Conservation (phyloP, 2,888 invertebrate species). For the Schrankia costaestrigalis region DNA sequence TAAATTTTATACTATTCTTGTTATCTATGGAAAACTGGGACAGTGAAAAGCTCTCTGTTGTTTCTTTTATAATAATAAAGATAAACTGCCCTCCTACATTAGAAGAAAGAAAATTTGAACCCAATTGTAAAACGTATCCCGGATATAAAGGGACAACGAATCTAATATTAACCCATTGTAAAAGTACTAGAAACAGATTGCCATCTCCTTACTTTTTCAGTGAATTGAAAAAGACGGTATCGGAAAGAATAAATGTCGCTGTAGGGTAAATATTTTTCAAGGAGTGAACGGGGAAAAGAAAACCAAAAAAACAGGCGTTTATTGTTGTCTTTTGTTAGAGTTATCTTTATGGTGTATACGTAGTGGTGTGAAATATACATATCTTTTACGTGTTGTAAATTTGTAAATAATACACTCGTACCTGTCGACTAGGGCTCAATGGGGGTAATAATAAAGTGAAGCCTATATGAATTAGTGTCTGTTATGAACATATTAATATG, state of each 20-base stretch:
- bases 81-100: background rate
- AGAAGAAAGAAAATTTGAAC: constrained; percentile 1
- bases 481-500: too few relatives aligned
- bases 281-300: constrained; percentile 7
- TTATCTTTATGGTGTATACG: constrained; percentile 11
- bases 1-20: too few relatives aligned
- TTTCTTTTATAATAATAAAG: background rate
- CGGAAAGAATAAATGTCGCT: constrained; percentile 11
- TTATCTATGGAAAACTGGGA: too few relatives aligned
- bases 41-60: too few relatives aligned
- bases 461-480: too few relatives aligned
- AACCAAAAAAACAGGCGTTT: constrained; percentile 8
- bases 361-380: too few relatives aligned
- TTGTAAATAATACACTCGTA: too few relatives aligned
- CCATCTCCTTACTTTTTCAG: constrained; percentile 17
- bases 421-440: too few relatives aligned
- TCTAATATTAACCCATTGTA: constrained; percentile 25
- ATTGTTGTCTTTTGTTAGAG: constrained; percentile 12
- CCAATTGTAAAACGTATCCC: constrained; percentile 5
- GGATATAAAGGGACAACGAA: constrained; percentile 20
- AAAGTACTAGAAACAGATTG: constrained; percentile 18
- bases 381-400: too few relatives aligned
- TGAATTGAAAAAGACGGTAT: constrained; percentile 19
- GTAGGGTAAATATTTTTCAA: constrained; percentile 10
- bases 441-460: too few relatives aligned